These are phyloP conservation scores for Notocelia uddmanniana DNA, from an alignment of 2,888 invertebrate species.

Conservation along the genomic window DNA sequence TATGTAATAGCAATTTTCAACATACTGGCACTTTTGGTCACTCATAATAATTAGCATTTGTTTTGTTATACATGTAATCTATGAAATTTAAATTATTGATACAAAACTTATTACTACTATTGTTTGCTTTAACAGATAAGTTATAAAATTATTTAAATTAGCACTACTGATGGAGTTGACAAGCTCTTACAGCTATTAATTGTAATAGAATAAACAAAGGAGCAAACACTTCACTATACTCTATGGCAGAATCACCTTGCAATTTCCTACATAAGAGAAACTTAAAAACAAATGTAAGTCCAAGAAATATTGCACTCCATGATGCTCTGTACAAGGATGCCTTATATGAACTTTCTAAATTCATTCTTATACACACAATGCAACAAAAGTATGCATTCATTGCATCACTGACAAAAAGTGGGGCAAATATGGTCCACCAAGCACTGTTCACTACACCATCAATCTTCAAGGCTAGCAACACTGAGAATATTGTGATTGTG, in stretches of 20 bases:
- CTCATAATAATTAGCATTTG: slow-evolving; percentile 6
- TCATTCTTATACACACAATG: slow-evolving; percentile 97
- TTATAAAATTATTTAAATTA: slow-evolving; percentile 16
- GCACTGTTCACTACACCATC: slow-evolving; percentile 88
- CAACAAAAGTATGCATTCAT: slow-evolving; percentile 97
- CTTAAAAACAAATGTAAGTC: slow-evolving; percentile 95
- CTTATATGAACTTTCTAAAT: slow-evolving; percentile 92
- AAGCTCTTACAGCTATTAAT: slow-evolving; percentile 96
- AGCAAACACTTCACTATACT: slow-evolving; percentile 96
- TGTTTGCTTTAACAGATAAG: slow-evolving; percentile 32
- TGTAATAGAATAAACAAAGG: slow-evolving; percentile 96
- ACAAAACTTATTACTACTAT: slow-evolving; percentile 36
- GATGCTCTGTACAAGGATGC: slow-evolving; percentile 92
- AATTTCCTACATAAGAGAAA: slow-evolving; percentile 95
- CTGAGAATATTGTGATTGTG: slow-evolving; percentile 93
- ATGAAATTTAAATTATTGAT: slow-evolving; percentile 13
- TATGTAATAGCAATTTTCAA: background rate
- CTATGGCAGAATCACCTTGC: slow-evolving; percentile 91
- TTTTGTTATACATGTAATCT: slow-evolving; percentile 3
- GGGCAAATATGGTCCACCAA: slow-evolving; percentile 97
- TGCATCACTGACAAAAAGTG: slow-evolving; percentile 96
- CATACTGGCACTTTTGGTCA: background rate
- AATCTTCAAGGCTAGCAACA: slow-evolving; percentile 92
- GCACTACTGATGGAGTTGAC: slow-evolving; percentile 90
- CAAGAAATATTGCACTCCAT: slow-evolving; percentile 93